Evolutionary conservation across 2,888 invertebrate species (phyloP).

Genomic region (Anarsia innoxiella): DNA sequence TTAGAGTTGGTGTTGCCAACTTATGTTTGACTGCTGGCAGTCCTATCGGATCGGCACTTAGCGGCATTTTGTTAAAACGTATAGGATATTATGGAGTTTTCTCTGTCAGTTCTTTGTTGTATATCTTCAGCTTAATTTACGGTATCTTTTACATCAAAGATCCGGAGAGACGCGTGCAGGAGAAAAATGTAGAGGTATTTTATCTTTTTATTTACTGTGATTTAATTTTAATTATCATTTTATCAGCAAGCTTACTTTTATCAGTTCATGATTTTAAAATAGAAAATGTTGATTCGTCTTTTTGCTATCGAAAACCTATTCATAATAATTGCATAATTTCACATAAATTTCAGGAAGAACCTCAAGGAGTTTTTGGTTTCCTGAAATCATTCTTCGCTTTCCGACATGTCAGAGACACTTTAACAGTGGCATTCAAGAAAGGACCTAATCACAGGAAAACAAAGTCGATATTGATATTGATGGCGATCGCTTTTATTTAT

Average conservation of each 20-base stretch:
- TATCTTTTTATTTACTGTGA: no score
- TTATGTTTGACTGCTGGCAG: constrained; percentile 56
- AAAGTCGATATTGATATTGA: constrained; percentile 54
- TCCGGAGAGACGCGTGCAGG: constrained; percentile 31
- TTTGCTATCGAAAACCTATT: no score
- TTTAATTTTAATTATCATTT: no score
- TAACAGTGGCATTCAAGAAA: constrained; percentile 67
- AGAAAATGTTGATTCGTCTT: no score
- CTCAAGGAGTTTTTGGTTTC: constrained; percentile 33
- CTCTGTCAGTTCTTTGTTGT: constrained; percentile 50
- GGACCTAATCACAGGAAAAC: constrained; percentile 50
- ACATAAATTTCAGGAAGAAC: constrained; percentile 43
- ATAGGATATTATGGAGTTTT: constrained; percentile 73
- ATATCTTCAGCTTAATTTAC: constrained; percentile 56
- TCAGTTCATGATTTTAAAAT: no score
- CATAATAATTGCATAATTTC: no score
- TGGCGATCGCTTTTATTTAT: constrained; percentile 52
- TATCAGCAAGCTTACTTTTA: no score
- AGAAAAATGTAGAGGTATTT: constrained; percentile 35
- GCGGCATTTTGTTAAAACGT: constrained; percentile 52
- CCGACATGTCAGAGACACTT: constrained; percentile 65
- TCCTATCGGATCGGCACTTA: constrained; percentile 56
- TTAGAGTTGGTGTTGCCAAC: constrained; percentile 74
- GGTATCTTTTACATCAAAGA: constrained; percentile 58
- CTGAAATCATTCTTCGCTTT: constrained; percentile 67